Evolutionary conservation across 2,113 vertebrate species (phyloP).

Genomic region (Talpa occidentalis): DNA sequence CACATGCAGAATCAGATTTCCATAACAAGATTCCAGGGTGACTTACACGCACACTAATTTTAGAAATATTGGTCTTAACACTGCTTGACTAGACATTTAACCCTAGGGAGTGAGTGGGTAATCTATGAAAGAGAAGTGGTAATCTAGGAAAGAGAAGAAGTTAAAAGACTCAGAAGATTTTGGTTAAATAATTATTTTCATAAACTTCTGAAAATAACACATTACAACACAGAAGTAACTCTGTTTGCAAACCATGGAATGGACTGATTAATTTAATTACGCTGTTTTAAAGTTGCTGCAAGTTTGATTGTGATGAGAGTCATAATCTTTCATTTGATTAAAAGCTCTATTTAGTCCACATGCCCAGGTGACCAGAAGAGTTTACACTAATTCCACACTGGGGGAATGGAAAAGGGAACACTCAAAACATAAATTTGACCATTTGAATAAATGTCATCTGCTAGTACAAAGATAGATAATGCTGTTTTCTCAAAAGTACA

Average conservation of each 20-base stretch:
- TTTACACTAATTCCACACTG: background rate
- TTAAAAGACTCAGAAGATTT: background rate
- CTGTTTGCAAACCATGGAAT: background rate
- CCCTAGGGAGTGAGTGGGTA: background rate
- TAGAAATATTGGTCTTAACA: background rate
- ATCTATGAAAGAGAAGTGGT: background rate
- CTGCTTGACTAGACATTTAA: background rate
- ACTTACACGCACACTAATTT: background rate
- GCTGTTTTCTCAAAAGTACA: background rate
- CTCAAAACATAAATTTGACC: background rate
- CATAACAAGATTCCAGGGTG: background rate
- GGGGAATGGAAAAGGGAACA: background rate
- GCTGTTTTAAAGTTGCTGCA: conserved; percentile 17
- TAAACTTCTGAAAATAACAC: background rate
- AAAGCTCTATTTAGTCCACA: background rate
- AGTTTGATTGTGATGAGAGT: conserved; percentile 9
- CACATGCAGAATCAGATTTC: background rate
- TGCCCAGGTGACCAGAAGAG: background rate
- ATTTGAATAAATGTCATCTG: background rate
- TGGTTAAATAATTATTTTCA: background rate
- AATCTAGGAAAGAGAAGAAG: background rate
- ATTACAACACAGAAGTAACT: background rate
- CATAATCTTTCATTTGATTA: background rate
- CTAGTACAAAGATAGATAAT: background rate
- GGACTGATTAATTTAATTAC: conserved; percentile 18